Evolutionary conservation across 1,140 invertebrate species (phyloP).

Genomic region (Trypoxylus dichotomus): DNA sequence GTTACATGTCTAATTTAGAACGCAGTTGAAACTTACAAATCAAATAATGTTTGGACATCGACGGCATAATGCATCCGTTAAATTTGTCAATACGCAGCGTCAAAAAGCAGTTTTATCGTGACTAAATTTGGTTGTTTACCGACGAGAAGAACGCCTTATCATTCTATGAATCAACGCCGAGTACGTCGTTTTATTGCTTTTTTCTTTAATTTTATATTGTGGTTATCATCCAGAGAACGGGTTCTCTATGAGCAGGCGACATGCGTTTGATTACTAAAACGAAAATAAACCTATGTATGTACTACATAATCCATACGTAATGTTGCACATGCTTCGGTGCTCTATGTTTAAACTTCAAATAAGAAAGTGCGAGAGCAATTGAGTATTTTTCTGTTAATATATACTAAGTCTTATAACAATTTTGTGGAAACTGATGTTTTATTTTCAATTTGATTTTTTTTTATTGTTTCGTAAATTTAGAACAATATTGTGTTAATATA

Average conservation of each 20-base stretch:
- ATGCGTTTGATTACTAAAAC: not conserved
- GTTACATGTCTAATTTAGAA: not conserved
- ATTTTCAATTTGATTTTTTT: too few relatives aligned
- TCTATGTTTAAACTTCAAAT: too few relatives aligned
- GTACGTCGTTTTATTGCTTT: not conserved
- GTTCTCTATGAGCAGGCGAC: not conserved
- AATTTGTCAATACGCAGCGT: not conserved
- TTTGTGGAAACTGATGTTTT: too few relatives aligned
- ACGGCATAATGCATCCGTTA: not conserved
- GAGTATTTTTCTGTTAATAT: too few relatives aligned
- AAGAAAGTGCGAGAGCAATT: too few relatives aligned
- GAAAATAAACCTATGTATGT: not conserved
- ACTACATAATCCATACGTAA: not conserved
- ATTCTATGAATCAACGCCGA: conserved; percentile 1
- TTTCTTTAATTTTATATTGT: not conserved
- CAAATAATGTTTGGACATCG: not conserved
- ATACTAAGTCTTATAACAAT: too few relatives aligned
- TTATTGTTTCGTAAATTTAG: too few relatives aligned
- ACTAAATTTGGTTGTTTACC: conserved; percentile 22
- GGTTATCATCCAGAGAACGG: not conserved
- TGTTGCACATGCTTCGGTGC: too few relatives aligned
- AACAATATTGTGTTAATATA: too few relatives aligned
- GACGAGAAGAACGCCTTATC: not conserved
- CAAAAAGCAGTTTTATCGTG: conserved; percentile 1
- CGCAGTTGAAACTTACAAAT: not conserved